A percentile compares a stretch with the other conserved stretches of the same genome.
Evolutionary conservation across 2,797 vertebrate genomes (phyloP).

Genomic region (Pteropus rufus): DNA sequence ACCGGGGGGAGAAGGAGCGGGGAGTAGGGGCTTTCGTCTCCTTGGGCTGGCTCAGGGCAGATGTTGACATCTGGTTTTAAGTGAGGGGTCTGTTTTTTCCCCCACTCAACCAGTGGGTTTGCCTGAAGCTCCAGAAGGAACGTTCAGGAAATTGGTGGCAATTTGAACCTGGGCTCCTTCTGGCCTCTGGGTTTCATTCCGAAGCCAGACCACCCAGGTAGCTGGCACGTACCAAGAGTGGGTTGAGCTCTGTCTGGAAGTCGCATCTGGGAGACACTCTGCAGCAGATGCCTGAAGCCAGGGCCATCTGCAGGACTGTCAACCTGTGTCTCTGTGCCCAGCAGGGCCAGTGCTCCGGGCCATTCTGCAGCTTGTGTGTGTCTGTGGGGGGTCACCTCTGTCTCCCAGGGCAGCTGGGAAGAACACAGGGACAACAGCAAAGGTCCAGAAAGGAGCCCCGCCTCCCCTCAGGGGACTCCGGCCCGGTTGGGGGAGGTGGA

Average conservation of each 20-base stretch:
- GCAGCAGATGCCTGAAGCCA: neutral
- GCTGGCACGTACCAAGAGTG: neutral
- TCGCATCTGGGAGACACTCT: neutral
- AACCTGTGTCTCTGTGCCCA: neutral
- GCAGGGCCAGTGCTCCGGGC: neutral
- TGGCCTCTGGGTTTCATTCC: slow-evolving; percentile 35
- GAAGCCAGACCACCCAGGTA: slow-evolving; percentile 61
- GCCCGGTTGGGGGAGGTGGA: neutral
- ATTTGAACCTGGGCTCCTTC: slow-evolving; percentile 42
- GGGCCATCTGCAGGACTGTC: neutral
- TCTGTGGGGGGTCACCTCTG: neutral
- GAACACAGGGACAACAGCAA: neutral
- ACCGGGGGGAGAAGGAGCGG: neutral
- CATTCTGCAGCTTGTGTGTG: neutral
- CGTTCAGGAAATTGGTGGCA: slow-evolving; percentile 63
- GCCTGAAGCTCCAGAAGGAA: slow-evolving; percentile 30
- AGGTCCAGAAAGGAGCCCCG: neutral
- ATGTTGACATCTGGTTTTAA: slow-evolving; percentile 58
- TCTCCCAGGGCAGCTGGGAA: neutral
- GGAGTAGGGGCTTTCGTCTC: neutral
- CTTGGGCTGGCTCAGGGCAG: neutral
- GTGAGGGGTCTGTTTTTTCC: slow-evolving; percentile 30
- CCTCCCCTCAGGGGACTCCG: rapidly evolving
- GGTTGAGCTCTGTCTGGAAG: neutral
- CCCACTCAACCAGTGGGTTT: neutral